These are phyloP conservation scores for Eucriotettix oculatus DNA, from an alignment of 2,888 invertebrate species.

Conservation along the genomic window DNA sequence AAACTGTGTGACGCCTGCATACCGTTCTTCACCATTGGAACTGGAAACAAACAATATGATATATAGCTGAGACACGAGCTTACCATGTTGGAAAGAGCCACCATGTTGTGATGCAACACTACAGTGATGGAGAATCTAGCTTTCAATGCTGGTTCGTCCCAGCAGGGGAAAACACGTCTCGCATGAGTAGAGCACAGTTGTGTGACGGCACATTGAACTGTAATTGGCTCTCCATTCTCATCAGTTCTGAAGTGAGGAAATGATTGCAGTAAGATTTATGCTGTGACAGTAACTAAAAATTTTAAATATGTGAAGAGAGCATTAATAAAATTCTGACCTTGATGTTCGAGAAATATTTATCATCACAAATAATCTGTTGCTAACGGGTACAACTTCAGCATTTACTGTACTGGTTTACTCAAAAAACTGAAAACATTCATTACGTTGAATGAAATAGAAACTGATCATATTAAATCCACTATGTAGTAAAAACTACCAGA, in stretches of 20 bases:
- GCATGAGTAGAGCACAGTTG: conserved; percentile 29
- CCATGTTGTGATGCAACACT: conserved; percentile 23
- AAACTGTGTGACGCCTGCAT: conserved; percentile 84
- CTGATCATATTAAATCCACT: too few species aligned
- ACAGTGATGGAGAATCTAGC: conserved; percentile 32
- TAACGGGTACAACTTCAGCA: too few species aligned
- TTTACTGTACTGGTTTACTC: too few species aligned
- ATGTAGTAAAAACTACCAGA: too few species aligned
- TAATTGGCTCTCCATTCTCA: conserved; percentile 15
- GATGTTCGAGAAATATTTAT: too few species aligned
- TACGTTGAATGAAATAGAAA: too few species aligned
- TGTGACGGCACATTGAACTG: conserved; percentile 26
- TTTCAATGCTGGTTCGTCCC: conserved; percentile 39
- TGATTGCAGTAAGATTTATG: background rate
- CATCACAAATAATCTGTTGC: too few species aligned
- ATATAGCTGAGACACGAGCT: conserved; percentile 9
- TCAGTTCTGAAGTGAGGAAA: background rate
- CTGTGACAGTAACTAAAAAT: too few species aligned
- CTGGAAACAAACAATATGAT: conserved; percentile 12
- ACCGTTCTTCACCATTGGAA: conserved; percentile 55
- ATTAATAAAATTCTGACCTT: too few species aligned
- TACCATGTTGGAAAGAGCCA: conserved; percentile 38
- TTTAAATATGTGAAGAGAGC: too few species aligned
- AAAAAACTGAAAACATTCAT: too few species aligned
- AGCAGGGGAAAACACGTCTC: conserved; percentile 36